Percentiles rank a stretch among this genome's conserved stretches.
Evolutionary conservation across 35 echinoderm and acorn worm genomes (phyloP).

Genomic region (Heliocidaris tuberculata): DNA sequence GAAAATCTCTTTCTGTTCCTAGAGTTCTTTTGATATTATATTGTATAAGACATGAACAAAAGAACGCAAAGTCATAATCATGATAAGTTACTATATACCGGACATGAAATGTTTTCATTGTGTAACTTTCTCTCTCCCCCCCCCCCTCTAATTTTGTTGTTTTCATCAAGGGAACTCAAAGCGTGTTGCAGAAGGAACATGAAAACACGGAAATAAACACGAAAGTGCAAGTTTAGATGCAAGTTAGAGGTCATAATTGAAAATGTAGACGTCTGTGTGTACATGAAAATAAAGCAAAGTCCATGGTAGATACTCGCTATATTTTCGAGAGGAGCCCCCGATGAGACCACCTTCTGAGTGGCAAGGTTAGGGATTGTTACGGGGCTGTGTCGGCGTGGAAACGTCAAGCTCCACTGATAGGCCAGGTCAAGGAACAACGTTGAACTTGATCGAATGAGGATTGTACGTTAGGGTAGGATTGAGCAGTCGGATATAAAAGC

Average conservation of each 20-base stretch:
- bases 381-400: constrained; percentile 18
- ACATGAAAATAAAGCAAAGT: not conserved
- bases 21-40: no score
- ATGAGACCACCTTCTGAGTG: constrained; percentile 18
- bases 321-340: not conserved
- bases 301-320: not conserved
- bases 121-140: no score
- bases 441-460: constrained; percentile 15
- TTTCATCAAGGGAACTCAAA: no score
- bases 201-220: not conserved
- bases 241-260: not conserved
- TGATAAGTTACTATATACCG: no score
- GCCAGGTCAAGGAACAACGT: constrained; percentile 9
- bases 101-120: no score
- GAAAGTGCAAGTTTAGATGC: not conserved
- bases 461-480: not conserved
- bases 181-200: not conserved
- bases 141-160: no score
- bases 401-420: not conserved
- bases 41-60: no score
- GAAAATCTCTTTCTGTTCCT: no score
- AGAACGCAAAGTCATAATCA: no score
- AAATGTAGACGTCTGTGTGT: not conserved
- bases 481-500: not conserved
- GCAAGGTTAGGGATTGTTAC: constrained; percentile 14